These are phyloP conservation scores for Pomatorhinus ruficollis DNA, from an alignment of 2,113 vertebrate genomes.

Conservation along the genomic window DNA sequence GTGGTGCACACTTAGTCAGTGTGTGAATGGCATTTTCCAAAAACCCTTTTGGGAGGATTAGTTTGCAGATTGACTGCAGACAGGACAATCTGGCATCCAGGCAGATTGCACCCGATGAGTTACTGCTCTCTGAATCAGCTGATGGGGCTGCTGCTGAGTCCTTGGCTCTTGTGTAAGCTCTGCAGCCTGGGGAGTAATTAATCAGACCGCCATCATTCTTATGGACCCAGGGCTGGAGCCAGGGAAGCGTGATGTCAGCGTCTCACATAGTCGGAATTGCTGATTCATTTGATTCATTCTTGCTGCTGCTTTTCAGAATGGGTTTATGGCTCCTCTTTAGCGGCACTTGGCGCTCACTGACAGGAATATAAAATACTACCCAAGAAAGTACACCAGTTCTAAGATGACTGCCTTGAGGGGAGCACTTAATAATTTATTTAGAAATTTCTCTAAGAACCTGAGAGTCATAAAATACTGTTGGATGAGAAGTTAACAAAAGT, in stretches of 20 bases:
- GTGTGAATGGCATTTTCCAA: not conserved
- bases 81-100: not conserved
- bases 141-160: not conserved
- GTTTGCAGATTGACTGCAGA: not conserved
- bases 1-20: not conserved
- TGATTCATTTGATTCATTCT: not conserved
- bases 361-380: not conserved
- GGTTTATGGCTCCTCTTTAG: not conserved
- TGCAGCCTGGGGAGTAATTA: slow-evolving; percentile 3
- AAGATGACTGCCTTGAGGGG: not conserved
- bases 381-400: not conserved
- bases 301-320: not conserved
- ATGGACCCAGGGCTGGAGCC: not conserved
- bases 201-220: slow-evolving; percentile 18
- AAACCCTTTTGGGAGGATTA: not conserved
- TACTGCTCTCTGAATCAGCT: not conserved
- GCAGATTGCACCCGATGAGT: not conserved
- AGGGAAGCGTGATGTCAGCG: not conserved
- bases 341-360: not conserved
- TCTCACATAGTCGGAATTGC: slow-evolving; percentile 5
- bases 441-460: not conserved
- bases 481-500: not conserved
- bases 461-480: not conserved
- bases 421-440: not conserved
- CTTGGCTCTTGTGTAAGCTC: not conserved